Evolutionary conservation across 2,797 vertebrate species (phyloP).

Genomic region (Manis crassicaudata): DNA sequence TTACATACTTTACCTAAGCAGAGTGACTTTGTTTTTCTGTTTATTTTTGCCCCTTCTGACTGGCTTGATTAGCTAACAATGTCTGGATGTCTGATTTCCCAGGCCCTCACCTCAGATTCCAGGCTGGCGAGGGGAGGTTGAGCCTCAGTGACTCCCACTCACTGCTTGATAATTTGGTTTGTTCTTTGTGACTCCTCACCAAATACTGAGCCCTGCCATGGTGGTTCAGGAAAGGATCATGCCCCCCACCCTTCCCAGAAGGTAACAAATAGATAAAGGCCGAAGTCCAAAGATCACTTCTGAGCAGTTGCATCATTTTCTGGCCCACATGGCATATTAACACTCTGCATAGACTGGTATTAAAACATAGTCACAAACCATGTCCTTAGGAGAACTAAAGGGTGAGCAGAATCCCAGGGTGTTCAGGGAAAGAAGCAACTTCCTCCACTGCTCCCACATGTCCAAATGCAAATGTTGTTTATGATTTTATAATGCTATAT

Average conservation of each 20-base stretch:
- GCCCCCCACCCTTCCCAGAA: neutral
- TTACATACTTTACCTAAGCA: neutral
- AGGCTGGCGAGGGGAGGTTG: fast-evolving
- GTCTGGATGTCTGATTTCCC: neutral
- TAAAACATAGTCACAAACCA: neutral
- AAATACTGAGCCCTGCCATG: neutral
- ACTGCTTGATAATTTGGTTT: neutral
- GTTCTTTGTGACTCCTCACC: neutral
- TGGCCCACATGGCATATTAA: neutral
- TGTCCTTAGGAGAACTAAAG: neutral
- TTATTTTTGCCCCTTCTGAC: neutral
- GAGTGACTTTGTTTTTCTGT: neutral
- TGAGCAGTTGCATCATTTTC: neutral
- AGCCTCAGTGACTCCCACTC: neutral
- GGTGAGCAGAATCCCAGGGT: conserved; percentile 10
- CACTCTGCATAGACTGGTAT: neutral
- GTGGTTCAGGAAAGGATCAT: neutral
- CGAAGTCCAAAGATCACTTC: neutral
- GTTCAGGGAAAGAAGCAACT: conserved; percentile 1
- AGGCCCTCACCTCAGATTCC: neutral
- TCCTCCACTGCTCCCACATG: neutral
- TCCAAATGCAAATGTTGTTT: conserved; percentile 53
- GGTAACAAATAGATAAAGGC: neutral
- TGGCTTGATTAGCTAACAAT: no score
- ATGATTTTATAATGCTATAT: conserved; percentile 42